Evolutionary conservation across 2,797 vertebrate genomes (phyloP).

Genomic region (Enteromius unitaeniatus): DNA sequence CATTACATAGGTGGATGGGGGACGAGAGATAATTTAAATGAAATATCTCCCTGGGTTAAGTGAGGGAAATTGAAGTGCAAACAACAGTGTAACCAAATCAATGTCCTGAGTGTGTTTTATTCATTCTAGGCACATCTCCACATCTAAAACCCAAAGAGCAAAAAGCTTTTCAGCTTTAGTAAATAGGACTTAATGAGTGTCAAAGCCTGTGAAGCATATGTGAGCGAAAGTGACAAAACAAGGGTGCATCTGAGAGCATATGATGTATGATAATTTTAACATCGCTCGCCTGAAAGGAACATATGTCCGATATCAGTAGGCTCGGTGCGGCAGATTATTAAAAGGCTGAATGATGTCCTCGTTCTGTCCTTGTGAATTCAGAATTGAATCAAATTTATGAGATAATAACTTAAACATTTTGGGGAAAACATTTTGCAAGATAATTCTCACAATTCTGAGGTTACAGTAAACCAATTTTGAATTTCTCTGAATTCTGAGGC

Average conservation of each 20-base stretch:
- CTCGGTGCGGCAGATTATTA: conserved; percentile 61
- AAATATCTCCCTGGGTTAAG: conserved; percentile 36
- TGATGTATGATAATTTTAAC: conserved; percentile 41
- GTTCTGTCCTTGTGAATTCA: not conserved
- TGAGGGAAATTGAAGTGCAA: conserved; percentile 51
- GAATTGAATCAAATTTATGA: not conserved
- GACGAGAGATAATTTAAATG: conserved; percentile 23
- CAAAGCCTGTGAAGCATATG: conserved; percentile 38
- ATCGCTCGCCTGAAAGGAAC: conserved; percentile 26
- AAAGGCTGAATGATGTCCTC: conserved; percentile 50
- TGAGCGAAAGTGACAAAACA: conserved; percentile 35
- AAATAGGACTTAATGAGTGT: conserved; percentile 55
- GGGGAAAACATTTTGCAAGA: not conserved
- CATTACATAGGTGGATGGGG: conserved; percentile 39
- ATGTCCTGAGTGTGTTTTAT: conserved; percentile 46
- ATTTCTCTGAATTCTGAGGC: not conserved
- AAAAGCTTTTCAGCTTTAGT: conserved; percentile 51
- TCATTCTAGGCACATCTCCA: conserved; percentile 65
- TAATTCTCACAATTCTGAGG: too few species aligned
- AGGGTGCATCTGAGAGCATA: conserved; percentile 31
- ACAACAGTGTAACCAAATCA: conserved; percentile 41
- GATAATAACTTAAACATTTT: not conserved
- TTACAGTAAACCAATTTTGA: not conserved
- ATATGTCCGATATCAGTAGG: conserved; percentile 28
- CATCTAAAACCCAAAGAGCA: conserved; percentile 45